A percentile compares a stretch with the other conserved stretches of the same genome.
Conservation (phyloP, 1,140 invertebrate species). For the Saxidomus purpurata region DNA sequence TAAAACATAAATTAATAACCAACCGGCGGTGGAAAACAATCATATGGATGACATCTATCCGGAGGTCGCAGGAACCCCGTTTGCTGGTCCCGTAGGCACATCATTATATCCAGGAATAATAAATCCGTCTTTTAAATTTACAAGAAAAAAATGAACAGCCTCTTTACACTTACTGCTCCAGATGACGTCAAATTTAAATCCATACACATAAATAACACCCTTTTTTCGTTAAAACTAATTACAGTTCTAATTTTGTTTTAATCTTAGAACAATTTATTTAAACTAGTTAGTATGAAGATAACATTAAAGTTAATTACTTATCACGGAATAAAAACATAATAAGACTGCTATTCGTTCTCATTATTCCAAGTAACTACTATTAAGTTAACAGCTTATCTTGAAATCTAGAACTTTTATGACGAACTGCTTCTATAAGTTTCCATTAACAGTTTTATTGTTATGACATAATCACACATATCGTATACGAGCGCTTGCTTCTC, state of each 20-base stretch:
- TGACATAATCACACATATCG: constrained; percentile 20
- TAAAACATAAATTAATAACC: constrained; percentile 1
- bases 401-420: constrained; percentile 16
- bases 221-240: neutral
- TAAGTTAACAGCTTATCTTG: constrained; percentile 6
- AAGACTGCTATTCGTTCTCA: neutral
- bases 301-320: constrained; percentile 26
- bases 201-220: neutral
- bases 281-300: neutral
- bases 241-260: neutral
- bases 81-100: constrained; percentile 66
- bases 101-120: constrained; percentile 60
- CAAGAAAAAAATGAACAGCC: neutral
- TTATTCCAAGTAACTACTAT: constrained; percentile 4
- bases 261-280: neutral
- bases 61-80: constrained; percentile 65
- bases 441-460: constrained; percentile 46
- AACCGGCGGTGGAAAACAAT: constrained; percentile 63
- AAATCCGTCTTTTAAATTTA: neutral
- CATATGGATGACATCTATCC: constrained; percentile 62
- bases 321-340: neutral
- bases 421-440: neutral
- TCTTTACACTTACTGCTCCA: neutral
- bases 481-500: neutral
- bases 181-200: neutral